Percentiles rank a stretch among this genome's conserved stretches.
Evolutionary conservation across 37 sponge, comb jelly and placozoan genomes (phyloP).

Genomic region (Aplysina aerophoba): DNA sequence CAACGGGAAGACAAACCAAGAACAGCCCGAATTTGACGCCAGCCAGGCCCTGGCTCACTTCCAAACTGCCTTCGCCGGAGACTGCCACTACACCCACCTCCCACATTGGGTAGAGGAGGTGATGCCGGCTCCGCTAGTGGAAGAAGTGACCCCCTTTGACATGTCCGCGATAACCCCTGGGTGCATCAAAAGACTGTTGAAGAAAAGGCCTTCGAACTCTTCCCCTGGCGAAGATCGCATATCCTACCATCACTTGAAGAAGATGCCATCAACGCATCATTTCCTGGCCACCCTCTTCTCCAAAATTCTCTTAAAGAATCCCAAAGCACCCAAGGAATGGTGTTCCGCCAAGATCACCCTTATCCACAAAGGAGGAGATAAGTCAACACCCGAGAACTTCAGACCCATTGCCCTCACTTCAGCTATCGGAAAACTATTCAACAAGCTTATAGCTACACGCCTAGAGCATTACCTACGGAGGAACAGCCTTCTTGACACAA

Average conservation of each 20-base stretch:
- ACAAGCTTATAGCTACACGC: slow-evolving; percentile 21
- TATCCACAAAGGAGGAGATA: slow-evolving; percentile 19
- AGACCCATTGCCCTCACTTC: slow-evolving; percentile 15
- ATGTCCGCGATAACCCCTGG: slow-evolving; percentile 53
- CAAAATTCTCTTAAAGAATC: slow-evolving; percentile 34
- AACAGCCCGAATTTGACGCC: no score
- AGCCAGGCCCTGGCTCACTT: no score
- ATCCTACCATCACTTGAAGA: slow-evolving; percentile 40
- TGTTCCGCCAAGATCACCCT: slow-evolving; percentile 25
- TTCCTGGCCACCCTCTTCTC: slow-evolving; percentile 56
- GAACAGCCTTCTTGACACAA: slow-evolving; percentile 17
- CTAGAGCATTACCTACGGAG: slow-evolving; percentile 17
- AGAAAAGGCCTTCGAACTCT: slow-evolving; percentile 37
- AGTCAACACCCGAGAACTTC: neutral
- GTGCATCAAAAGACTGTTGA: neutral
- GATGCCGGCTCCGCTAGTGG: no score
- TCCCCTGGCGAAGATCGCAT: slow-evolving; percentile 48
- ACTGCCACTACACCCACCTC: no score
- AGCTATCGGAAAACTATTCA: neutral
- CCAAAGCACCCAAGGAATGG: slow-evolving; percentile 26
- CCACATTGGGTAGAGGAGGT: no score
- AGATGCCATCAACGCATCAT: slow-evolving; percentile 37
- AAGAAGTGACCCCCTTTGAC: no score
- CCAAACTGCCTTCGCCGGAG: no score
- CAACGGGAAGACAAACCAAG: no score